phyloP scores from a whole-genome alignment of 2,797 vertebrate species.

The Platyrinchus mystaceus region DNA sequence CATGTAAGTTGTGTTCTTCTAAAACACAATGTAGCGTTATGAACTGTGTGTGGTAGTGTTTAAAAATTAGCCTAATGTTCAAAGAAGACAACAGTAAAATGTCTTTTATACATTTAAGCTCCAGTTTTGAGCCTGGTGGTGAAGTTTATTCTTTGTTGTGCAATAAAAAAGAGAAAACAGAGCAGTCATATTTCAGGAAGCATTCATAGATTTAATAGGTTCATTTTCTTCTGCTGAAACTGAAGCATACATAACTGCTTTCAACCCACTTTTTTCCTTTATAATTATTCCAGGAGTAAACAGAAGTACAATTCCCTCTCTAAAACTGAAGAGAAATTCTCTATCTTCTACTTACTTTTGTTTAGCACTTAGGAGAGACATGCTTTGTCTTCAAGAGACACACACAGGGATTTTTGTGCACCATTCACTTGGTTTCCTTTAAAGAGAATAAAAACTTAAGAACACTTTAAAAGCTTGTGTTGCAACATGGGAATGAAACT shows the following conservation, averaged over 20 bases:
- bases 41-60: neutral
- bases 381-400: neutral
- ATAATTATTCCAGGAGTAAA: neutral
- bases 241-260: neutral
- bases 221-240: constrained; percentile 1
- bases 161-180: neutral
- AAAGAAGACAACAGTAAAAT: neutral
- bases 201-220: neutral
- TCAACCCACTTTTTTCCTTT: neutral
- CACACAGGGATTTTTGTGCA: neutral
- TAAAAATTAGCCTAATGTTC: neutral
- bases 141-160: neutral
- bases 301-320: neutral
- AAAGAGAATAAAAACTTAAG: neutral
- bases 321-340: neutral
- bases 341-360: neutral
- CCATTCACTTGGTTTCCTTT: neutral
- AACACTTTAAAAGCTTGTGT: neutral
- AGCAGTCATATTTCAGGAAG: neutral
- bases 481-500: neutral
- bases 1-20: neutral
- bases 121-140: neutral
- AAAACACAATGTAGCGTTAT: neutral
- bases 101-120: neutral
- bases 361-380: neutral